Evolutionary conservation across 2,113 vertebrate genomes (phyloP), one percentile per base, ranked within the genome.

Genomic region (Polypterus senegalus): DNA sequence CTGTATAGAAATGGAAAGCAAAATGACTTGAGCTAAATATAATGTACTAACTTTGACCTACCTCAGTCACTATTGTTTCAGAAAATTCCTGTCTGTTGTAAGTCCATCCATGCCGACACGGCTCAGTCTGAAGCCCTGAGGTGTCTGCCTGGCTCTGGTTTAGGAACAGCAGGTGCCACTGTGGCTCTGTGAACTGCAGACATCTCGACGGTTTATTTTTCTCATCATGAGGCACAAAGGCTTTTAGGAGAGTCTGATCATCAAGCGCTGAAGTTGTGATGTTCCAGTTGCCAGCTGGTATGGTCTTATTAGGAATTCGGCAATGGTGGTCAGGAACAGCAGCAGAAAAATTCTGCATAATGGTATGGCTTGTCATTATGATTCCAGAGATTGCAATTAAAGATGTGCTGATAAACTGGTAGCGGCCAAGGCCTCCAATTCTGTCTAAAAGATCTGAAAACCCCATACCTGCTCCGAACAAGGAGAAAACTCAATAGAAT

Each of bases 271-370:
- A 6, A n/a, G 4, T 45, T 27, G 54, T 60, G 63, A 3, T 45
- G 0, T 5, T 3, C 46, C 46, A 7, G 4, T 2, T 27, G 27
- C 27, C 27, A 27, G 27, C 27, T 27, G 27, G 27, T 27, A 27
- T 27, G 66, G 59, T 73, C 71, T 72, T 4, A 45, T 57, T 57
- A 4, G 56, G 56, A 1, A 59, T 5, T 0, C 7, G 66, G 59
- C 84, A 86, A 49, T 59, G 65, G 10, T 84, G 83, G 0, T 1
- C 6, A 0, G 68, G 55, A 2, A 60, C 11, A 0, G 76, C 78
- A 0, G 75, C 83, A 0, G 76, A 81, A 66, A 85, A 86, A 71
- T 81, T 86, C 70, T 86, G 85, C n/a, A 85, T 70, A 9, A 87
- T 70, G 65, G 70, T 83, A 62, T 86, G 83, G 46, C 73, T 72